phyloP scores from a whole-genome alignment of 2,797 vertebrate genomes.

The Triplophysa bombifrons region DNA sequence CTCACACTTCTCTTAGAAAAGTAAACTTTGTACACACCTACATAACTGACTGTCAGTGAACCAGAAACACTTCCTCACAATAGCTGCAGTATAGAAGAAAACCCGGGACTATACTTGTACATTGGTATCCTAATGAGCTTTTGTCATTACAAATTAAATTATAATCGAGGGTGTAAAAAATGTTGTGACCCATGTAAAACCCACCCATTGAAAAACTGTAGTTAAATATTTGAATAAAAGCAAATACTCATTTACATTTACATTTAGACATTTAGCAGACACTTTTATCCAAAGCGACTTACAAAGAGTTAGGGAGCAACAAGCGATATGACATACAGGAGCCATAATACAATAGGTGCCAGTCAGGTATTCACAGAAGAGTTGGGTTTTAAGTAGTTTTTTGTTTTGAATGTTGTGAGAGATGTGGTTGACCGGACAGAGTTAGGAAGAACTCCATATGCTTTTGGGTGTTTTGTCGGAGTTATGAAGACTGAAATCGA shows the following conservation, averaged over 20 bases:
- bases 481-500: not conserved
- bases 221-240: not conserved
- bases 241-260: no score
- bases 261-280: no score
- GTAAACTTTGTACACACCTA: constrained; percentile 52
- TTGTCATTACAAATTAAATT: not conserved
- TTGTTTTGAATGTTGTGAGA: no score
- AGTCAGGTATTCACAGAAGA: no score
- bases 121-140: not conserved
- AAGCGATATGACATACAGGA: no score
- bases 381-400: no score
- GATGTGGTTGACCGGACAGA: no score
- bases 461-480: no score
- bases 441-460: no score
- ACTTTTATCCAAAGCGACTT: no score
- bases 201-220: not conserved
- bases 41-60: constrained; percentile 56
- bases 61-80: constrained; percentile 55
- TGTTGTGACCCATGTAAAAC: not conserved
- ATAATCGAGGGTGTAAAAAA: not conserved
- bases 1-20: constrained; percentile 30
- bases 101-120: not conserved
- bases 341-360: no score
- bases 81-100: constrained; percentile 8
- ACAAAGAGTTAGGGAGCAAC: no score